phyloP scores from a whole-genome alignment of 1,140 invertebrate species.

The Lanistes nyassanus region DNA sequence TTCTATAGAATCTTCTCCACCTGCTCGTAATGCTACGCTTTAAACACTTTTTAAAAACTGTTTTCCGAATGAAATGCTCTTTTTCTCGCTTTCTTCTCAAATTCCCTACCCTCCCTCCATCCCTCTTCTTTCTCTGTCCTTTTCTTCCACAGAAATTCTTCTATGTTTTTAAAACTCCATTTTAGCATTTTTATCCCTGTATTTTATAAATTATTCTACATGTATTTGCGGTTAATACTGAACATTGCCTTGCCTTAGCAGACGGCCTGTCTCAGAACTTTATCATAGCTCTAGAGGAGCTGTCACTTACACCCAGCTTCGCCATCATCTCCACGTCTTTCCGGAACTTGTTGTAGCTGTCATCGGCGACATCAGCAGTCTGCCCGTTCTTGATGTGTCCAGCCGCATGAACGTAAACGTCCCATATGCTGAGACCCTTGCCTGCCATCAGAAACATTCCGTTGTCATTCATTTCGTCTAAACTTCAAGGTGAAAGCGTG shows the following conservation, averaged over 20 bases:
- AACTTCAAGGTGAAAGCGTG: too few species aligned
- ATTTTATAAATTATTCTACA: neutral
- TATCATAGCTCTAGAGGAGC: neutral
- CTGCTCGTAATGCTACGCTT: neutral
- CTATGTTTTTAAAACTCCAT: neutral
- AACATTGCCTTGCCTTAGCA: neutral
- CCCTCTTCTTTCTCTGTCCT: neutral
- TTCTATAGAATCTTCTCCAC: neutral
- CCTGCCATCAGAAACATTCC: conserved; percentile 38
- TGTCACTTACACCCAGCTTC: conserved; percentile 62
- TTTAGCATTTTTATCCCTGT: neutral
- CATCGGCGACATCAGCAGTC: conserved; percentile 75
- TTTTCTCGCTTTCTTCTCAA: neutral
- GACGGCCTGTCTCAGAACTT: neutral
- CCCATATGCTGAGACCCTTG: conserved; percentile 70
- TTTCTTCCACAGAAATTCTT: neutral
- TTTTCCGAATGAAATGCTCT: neutral
- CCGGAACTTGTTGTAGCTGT: conserved; percentile 76
- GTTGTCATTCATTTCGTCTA: too few species aligned
- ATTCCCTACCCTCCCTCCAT: too few species aligned
- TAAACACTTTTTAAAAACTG: neutral
- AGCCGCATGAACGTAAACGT: conserved; percentile 69
- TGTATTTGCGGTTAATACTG: neutral
- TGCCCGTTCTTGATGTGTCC: conserved; percentile 68
- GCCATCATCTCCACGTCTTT: conserved; percentile 74